Conservation (phyloP, 2,797 vertebrate species). For the Saxicola maurus region DNA sequence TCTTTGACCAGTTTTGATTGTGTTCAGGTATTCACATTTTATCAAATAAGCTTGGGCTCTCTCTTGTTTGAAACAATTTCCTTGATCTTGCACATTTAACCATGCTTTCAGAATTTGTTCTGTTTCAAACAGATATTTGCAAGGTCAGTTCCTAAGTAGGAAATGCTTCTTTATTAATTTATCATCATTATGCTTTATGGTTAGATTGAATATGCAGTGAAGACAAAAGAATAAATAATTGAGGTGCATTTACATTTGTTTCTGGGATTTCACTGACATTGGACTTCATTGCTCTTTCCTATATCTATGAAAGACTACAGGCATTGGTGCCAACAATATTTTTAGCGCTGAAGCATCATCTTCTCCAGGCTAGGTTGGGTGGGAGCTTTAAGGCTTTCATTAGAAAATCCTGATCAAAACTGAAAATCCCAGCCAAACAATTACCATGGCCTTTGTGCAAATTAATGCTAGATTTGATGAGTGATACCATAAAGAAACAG, state of each 20-base stretch:
- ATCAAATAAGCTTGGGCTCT: neutral
- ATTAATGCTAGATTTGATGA: neutral
- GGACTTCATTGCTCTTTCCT: neutral
- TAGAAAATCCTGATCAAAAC: neutral
- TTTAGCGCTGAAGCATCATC: neutral
- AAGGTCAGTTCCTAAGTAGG: neutral
- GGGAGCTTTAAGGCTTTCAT: neutral
- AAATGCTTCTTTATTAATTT: neutral
- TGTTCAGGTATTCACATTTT: neutral
- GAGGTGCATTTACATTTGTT: neutral
- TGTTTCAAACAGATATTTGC: neutral
- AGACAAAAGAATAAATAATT: neutral
- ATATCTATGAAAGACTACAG: neutral
- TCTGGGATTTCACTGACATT: neutral
- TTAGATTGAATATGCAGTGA: neutral
- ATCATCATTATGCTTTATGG: neutral
- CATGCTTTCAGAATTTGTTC: neutral
- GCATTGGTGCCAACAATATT: neutral
- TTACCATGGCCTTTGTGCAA: neutral
- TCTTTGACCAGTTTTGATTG: neutral
- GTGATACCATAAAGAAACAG: neutral
- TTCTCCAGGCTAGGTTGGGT: neutral
- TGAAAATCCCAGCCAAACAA: neutral
- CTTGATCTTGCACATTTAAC: neutral
- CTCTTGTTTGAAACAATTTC: neutral